phyloP scores from a whole-genome alignment of 1,140 invertebrate genomes.

The Cyrtorhinus lividipennis region DNA sequence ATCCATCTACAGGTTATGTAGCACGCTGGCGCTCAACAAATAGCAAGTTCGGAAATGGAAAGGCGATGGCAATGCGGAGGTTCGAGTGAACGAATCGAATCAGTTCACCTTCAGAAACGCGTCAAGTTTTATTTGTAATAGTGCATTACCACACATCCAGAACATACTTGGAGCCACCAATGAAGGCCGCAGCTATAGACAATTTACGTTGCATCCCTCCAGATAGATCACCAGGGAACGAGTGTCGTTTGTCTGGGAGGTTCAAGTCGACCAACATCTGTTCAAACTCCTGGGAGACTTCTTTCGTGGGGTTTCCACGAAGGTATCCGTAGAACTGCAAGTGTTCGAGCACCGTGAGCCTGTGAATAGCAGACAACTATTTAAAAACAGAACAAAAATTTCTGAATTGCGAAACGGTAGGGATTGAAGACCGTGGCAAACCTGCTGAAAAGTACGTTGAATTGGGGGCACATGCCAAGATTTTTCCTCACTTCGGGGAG shows the following conservation, averaged over 20 bases:
- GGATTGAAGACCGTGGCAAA: no score
- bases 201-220: constrained; percentile 78
- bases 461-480: constrained; percentile 80
- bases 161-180: constrained; percentile 42
- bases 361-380: constrained; percentile 11
- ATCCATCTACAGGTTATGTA: no score
- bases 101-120: no score
- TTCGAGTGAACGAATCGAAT: no score
- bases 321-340: constrained; percentile 39
- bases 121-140: no score
- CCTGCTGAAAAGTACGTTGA: constrained; percentile 84
- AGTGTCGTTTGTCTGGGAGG: constrained; percentile 39
- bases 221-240: constrained; percentile 38
- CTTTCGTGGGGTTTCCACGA: constrained; percentile 14
- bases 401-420: no score
- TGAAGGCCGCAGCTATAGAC: constrained; percentile 62
- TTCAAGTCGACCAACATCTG: constrained; percentile 35
- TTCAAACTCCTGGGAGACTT: constrained; percentile 31
- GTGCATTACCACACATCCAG: no score
- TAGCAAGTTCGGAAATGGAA: no score
- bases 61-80: no score
- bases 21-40: no score
- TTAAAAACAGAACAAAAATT: background rate
- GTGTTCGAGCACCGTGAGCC: constrained; percentile 75
- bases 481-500: constrained; percentile 36